Evolutionary conservation across 2,113 vertebrate genomes (phyloP), one percentile per base, ranked within the genome.

Genomic region (Panthera uncia): DNA sequence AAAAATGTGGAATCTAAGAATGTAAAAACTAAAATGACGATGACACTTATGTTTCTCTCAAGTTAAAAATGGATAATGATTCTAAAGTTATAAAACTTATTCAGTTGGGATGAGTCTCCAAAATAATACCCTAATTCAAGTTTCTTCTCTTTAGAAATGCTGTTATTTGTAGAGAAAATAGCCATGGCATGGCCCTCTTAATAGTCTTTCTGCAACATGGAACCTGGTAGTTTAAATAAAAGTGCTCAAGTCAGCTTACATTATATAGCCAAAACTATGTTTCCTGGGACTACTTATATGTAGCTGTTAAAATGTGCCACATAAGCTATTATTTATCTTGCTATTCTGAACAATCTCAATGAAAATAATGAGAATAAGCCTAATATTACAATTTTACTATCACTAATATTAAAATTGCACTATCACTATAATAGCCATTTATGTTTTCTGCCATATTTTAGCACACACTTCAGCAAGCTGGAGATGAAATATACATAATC

Each of bases 11-110:
- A 79, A 79, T 71, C 23, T 91, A 79, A 92, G 68, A 81, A 65
- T 61, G 48, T 82, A 93, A 92, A 96, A 69, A 52, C 71, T 69
- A 38, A 85, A 96, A 89, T 74, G 36, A 74, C 71, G n/a, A 84
- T 74, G 71, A 91, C 36, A 86, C 10, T 76, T 79, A 23, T 79
- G 23, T n/a, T 69, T 85, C 29, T 92, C 12, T 85, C 29, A 86
- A 92, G 73, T 69, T 84, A 89, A 55, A 84, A 33, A 84, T 21
- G 68, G 14, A 57, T 33, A 79, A 68, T 88, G 36, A 85, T 14
- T 52, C 50, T 92, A 45, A 97, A 80, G 19, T 69, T 85, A 57
- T 4, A 66, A 88, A 15, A 76, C 86, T 63, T 92, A 74, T 81
- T 41, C 71, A 80, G n/a, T 57, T 55, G 29, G 9, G 16, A n/a